These are phyloP conservation scores for Nipponia nippon DNA, from an alignment of 2,113 vertebrate genomes.

Conservation along the genomic window DNA sequence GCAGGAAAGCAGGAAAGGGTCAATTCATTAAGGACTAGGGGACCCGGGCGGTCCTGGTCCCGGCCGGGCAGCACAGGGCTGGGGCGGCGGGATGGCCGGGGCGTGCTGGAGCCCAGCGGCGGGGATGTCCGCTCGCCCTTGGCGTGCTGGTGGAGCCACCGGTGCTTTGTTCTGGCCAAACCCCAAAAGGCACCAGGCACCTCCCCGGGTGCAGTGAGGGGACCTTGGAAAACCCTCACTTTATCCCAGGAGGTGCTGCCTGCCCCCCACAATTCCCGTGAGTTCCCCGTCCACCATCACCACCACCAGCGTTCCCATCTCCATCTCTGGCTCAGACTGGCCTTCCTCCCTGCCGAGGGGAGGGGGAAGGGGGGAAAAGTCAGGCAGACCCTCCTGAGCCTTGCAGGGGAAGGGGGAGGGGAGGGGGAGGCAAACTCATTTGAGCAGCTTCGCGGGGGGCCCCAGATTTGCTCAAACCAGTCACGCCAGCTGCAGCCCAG, in stretches of 20 bases:
- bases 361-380: not conserved
- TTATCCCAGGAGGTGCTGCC: not conserved
- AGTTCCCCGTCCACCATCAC: not conserved
- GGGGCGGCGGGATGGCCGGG: not conserved
- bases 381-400: not conserved
- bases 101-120: not conserved
- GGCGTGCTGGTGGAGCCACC: not conserved
- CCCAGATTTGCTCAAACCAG: conserved; percentile 37
- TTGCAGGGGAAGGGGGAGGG: not conserved
- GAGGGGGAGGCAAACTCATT: conserved; percentile 3
- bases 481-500: conserved; percentile 57
- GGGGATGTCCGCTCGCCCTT: not conserved
- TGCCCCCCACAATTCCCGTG: not conserved
- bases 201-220: not conserved
- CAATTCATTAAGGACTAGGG: conserved; percentile 49
- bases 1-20: conserved; percentile 58
- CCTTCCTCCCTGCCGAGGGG: not conserved
- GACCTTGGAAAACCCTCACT: not conserved
- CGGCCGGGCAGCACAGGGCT: rapidly evolving
- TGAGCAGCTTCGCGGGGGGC: not conserved
- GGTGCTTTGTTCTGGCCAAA: not conserved
- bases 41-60: rapidly evolving
- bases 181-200: not conserved
- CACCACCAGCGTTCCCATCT: not conserved
- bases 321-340: not conserved